phyloP scores from a whole-genome alignment of 2,888 invertebrate genomes.

The Lasioglossum villosulum region DNA sequence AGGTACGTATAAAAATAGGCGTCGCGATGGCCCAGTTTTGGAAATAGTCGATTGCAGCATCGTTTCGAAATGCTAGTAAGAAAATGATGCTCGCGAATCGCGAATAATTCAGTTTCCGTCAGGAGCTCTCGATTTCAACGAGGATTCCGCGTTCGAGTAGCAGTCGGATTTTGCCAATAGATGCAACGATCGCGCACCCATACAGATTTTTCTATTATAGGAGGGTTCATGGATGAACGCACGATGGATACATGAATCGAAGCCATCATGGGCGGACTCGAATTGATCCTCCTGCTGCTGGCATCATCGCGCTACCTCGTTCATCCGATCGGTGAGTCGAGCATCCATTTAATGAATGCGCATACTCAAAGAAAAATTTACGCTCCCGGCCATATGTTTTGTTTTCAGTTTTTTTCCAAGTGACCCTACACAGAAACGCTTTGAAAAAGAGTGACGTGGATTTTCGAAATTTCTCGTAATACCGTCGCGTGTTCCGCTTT shows the following conservation, averaged over 20 bases:
- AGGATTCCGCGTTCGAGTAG: not conserved
- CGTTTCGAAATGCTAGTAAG: not conserved
- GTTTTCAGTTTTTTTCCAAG: not conserved
- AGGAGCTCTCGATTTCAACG: not conserved
- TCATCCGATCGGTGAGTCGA: constrained; percentile 69
- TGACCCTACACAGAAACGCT: not conserved
- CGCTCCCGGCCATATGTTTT: not conserved
- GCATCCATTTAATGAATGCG: constrained; percentile 48
- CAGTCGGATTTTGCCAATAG: not conserved
- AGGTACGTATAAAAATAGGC: too few relatives aligned
- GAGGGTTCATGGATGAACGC: constrained; percentile 59
- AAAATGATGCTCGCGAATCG: not conserved
- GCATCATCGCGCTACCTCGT: constrained; percentile 67
- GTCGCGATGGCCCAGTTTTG: not conserved
- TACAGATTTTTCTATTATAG: constrained; percentile 55
- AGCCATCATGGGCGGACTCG: constrained; percentile 70
- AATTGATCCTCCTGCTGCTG: constrained; percentile 69
- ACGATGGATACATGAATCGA: constrained; percentile 65
- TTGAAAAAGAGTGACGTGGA: not conserved
- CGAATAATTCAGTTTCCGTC: not conserved
- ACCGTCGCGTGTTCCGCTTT: not conserved
- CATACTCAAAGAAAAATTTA: constrained; percentile 18
- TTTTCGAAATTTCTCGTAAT: constrained; percentile 6
- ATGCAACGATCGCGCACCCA: not conserved
- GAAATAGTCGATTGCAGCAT: not conserved